phyloP scores from a whole-genome alignment of 2,888 invertebrate species.

The Synergus itoensis region DNA sequence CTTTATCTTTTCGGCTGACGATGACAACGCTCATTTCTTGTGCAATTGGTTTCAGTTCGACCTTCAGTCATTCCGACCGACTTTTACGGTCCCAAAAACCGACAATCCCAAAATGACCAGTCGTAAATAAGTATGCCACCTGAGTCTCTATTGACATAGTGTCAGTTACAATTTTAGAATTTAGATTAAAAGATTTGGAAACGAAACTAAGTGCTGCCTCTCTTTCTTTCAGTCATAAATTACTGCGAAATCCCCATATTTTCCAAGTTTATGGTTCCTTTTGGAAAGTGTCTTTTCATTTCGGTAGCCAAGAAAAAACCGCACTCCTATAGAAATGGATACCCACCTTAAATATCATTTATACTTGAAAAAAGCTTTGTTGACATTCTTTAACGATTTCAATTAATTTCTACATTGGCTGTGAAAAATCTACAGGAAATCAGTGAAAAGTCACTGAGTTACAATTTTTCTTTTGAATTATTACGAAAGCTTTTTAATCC shows the following conservation, averaged over 20 bases:
- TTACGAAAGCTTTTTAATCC: not conserved
- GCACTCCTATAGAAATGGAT: not conserved
- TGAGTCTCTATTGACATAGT: not conserved
- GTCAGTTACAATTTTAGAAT: constrained; percentile 14
- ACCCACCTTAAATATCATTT: not conserved
- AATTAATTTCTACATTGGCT: too few relatives aligned
- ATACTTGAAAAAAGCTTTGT: not conserved
- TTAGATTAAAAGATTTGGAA: constrained; percentile 21
- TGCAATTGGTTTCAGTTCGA: constrained; percentile 24
- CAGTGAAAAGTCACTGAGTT: too few relatives aligned
- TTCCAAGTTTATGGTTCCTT: constrained; percentile 9
- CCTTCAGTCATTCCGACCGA: constrained; percentile 7
- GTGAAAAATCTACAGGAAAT: too few relatives aligned
- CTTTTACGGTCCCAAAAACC: not conserved
- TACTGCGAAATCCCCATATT: not conserved
- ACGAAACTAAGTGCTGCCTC: constrained; percentile 12
- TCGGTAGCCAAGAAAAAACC: not conserved
- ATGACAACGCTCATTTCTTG: not conserved
- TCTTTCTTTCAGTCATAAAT: constrained; percentile 1
- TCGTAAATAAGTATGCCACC: constrained; percentile 20
- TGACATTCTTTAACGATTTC: not conserved
- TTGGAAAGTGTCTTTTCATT: not conserved
- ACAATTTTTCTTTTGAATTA: too few relatives aligned
- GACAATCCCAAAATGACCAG: not conserved
- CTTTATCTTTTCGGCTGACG: not conserved